A percentile compares a stretch with the other conserved stretches of the same genome.
Evolutionary conservation across 2,797 vertebrate genomes (phyloP).

Genomic region (Adrianichthys oophorus): DNA sequence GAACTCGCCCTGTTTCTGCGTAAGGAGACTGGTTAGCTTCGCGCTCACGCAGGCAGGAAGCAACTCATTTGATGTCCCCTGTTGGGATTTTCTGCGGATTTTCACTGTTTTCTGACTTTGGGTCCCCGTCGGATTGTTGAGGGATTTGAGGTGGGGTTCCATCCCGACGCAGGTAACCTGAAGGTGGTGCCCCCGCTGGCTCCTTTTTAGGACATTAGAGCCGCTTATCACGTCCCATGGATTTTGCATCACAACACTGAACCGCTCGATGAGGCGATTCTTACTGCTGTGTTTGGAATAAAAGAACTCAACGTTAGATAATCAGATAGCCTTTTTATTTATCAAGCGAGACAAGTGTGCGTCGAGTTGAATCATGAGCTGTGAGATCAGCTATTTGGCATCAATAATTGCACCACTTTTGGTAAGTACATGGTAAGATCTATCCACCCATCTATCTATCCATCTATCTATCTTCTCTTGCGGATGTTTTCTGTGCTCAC

Average conservation of each 20-base stretch:
- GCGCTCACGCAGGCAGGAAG: conserved; percentile 38
- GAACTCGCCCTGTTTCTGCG: background rate
- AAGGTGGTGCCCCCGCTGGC: conserved; percentile 24
- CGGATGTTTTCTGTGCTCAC: conserved; percentile 24
- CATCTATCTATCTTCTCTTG: conserved; percentile 17
- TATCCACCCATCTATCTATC: conserved; percentile 30
- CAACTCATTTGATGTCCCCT: conserved; percentile 27
- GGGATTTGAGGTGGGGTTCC: conserved; percentile 74
- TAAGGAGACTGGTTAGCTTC: conserved; percentile 24
- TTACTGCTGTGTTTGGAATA: conserved; percentile 56
- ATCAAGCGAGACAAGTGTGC: conserved; percentile 26
- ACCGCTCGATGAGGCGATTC: conserved; percentile 8
- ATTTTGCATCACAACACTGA: conserved; percentile 37
- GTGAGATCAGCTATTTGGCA: conserved; percentile 33
- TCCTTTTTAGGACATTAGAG: conserved; percentile 54
- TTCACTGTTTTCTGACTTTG: conserved; percentile 35
- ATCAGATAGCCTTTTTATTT: conserved; percentile 29
- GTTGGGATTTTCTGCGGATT: conserved; percentile 18
- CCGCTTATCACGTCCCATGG: conserved; percentile 43
- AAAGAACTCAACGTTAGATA: conserved; percentile 34
- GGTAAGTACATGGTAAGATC: conserved; percentile 63
- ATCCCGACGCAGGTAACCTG: conserved; percentile 60
- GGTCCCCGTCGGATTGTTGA: conserved; percentile 44
- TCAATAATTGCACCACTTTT: conserved; percentile 56
- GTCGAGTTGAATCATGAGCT: conserved; percentile 47